Percentiles rank a stretch among this genome's conserved stretches.
phyloP scores from a whole-genome alignment of 2,113 vertebrate species.

The Zootoca vivipara region DNA sequence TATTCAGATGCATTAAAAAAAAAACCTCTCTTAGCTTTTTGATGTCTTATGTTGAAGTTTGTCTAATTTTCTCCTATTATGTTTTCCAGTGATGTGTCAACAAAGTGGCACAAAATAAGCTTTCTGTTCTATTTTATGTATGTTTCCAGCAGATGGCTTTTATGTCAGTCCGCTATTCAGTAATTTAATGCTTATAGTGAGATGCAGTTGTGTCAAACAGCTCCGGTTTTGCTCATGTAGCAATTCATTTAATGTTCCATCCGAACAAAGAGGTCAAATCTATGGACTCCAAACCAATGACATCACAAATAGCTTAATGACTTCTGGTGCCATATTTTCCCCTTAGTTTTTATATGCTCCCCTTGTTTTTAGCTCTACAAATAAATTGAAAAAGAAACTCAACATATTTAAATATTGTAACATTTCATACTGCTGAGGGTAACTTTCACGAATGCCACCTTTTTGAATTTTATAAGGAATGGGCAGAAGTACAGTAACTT shows the following conservation, averaged over 20 bases:
- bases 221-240: not conserved
- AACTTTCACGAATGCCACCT: not conserved
- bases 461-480: not conserved
- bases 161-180: not conserved
- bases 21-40: not conserved
- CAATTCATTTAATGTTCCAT: not conserved
- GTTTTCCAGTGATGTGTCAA: conserved; percentile 15
- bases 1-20: not conserved
- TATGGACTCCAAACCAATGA: not conserved
- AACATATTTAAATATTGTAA: not conserved
- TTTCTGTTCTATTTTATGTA: not conserved
- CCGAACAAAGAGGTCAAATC: not conserved
- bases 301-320: not conserved
- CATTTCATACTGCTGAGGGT: not conserved
- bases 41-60: conserved; percentile 5
- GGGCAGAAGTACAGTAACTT: not conserved
- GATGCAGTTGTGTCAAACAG: not conserved
- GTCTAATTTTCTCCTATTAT: not conserved
- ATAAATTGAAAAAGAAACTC: not conserved
- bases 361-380: not conserved
- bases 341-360: not conserved
- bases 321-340: not conserved
- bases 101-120: not conserved
- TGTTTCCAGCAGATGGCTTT: not conserved
- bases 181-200: conserved; percentile 9